Evolutionary conservation across 1,140 invertebrate genomes (phyloP).

Genomic region (Papilio polytes): DNA sequence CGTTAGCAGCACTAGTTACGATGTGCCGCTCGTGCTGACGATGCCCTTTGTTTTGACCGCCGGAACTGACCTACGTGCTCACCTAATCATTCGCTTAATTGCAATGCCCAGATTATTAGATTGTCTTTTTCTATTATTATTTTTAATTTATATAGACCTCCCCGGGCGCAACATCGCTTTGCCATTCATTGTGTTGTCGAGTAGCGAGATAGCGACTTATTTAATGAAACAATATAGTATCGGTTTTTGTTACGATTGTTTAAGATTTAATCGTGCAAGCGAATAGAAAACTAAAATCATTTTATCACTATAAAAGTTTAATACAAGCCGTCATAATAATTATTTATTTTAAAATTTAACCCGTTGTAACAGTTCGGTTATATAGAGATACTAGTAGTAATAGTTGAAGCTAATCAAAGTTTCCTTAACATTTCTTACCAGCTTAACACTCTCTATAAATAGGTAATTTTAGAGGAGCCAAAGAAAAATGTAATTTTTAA

Average conservation of each 20-base stretch:
- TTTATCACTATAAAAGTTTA: not conserved
- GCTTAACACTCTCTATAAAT: too few species aligned
- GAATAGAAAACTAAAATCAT: not conserved
- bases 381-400: not conserved
- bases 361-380: not conserved
- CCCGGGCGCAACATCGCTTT: not conserved
- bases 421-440: not conserved
- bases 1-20: constrained; percentile 68
- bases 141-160: constrained; percentile 7
- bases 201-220: not conserved
- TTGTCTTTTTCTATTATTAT: constrained; percentile 8
- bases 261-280: not conserved
- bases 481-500: not conserved
- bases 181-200: not conserved
- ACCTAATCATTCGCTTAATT: constrained; percentile 65
- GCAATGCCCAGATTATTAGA: constrained; percentile 44
- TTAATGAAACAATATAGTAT: not conserved
- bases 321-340: too few species aligned
- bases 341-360: too few species aligned
- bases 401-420: not conserved
- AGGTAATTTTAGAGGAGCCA: not conserved
- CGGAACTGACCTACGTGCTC: constrained; percentile 74
- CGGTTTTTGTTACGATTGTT: not conserved
- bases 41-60: constrained; percentile 80
- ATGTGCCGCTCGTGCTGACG: constrained; percentile 72